phyloP scores from a whole-genome alignment of 1,140 invertebrate genomes.

The Cecropterus lyciades region DNA sequence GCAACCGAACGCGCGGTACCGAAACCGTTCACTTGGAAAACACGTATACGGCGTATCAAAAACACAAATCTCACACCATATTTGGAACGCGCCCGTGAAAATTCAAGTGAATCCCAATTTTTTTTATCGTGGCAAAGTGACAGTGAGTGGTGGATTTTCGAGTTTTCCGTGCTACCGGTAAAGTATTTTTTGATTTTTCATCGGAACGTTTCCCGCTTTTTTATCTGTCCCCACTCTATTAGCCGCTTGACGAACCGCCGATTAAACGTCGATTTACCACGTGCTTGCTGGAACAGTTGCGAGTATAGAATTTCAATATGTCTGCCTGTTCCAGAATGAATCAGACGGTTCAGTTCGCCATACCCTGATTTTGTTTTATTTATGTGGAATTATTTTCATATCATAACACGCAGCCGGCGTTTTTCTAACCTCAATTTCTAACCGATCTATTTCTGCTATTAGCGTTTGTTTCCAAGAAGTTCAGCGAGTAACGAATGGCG shows the following conservation, averaged over 20 bases:
- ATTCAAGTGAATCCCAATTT: constrained; percentile 55
- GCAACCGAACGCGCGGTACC: constrained; percentile 67
- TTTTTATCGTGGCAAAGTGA: constrained; percentile 61
- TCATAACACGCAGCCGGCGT: constrained; percentile 47
- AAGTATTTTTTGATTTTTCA: constrained; percentile 47
- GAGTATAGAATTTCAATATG: constrained; percentile 76
- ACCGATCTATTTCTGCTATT: constrained; percentile 21
- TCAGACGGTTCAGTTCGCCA: constrained; percentile 51
- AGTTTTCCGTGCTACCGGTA: constrained; percentile 68
- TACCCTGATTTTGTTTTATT: constrained; percentile 48
- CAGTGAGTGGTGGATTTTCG: constrained; percentile 72
- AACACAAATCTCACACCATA: constrained; percentile 57
- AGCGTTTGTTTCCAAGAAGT: constrained; percentile 25
- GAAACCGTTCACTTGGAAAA: constrained; percentile 58
- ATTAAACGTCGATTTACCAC: constrained; percentile 44
- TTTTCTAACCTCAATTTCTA: constrained; percentile 47
- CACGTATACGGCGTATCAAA: constrained; percentile 57
- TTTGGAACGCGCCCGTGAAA: constrained; percentile 60
- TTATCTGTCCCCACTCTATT: constrained; percentile 38
- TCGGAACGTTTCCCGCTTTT: constrained; percentile 42
- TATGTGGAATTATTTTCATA: constrained; percentile 42
- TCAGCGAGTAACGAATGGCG: not conserved
- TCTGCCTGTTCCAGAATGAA: constrained; percentile 68
- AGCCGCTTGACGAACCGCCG: constrained; percentile 7
- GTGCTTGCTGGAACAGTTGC: constrained; percentile 56